Evolutionary conservation across 2,888 invertebrate genomes (phyloP), one percentile per base, ranked within the genome.

Genomic region (Trypoxylon attenuatum): DNA sequence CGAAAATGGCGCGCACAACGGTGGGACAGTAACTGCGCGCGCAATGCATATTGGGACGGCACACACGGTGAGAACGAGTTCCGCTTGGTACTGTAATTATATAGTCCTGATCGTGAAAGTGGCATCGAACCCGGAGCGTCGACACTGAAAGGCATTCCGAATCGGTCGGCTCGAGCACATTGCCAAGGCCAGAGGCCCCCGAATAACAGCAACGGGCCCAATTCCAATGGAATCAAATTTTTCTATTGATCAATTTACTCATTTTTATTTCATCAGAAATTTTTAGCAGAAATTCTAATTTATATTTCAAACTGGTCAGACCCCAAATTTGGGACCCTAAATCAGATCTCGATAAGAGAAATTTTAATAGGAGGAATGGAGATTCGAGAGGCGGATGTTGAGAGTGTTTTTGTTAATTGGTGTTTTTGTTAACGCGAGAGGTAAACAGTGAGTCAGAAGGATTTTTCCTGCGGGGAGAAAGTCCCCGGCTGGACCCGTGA

Each of bases 51-150:
- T 38, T n/a, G 27, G 18, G 15, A 16, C 51, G 18, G 47, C 58
- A 38, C 58, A n/a, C 33, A 49, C 46, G 19, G 41, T 51, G 47
- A 60, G 75, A 80, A 82, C 79, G 68, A 76, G 82, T 82, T 82
- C 74, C 45, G 49, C 23, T 29, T 54, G 55, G 59, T 52, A 18
- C 51, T 73, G 73, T 78, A 78, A 80, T 81, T 79, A 74, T 70
- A 77, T 72, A 70, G 74, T 70, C 67, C 69, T 60, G 75, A 72
- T 77, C 73, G 82, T 78, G 82, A 84, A 84, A 84, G 83, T 84
- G 79, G 77, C 82, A 84, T 82, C 83, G 83, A 83, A 82, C 82
- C 67, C 78, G 64, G 54, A 55, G 53, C 63, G 67, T 56, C 55
- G 63, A 66, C 62, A 47, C 55, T 59, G 67, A 60, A 73, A 69